Evolutionary conservation across 2,113 vertebrate genomes (phyloP), one percentile per base, ranked within the genome.

Genomic region (Solenodon paradoxus): DNA sequence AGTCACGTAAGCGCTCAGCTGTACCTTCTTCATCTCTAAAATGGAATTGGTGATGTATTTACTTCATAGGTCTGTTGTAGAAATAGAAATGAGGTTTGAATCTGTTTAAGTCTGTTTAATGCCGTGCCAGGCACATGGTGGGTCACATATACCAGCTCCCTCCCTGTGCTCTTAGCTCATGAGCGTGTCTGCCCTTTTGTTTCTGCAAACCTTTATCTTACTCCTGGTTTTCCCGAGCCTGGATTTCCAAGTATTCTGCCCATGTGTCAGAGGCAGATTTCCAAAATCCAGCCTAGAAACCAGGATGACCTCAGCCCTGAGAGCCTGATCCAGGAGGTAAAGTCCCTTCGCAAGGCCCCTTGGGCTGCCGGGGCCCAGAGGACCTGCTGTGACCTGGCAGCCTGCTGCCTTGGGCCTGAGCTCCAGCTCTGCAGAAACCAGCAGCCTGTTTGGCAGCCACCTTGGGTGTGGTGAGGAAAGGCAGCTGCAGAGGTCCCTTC

Each of bases 21-120:
- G 85, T 82, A 77, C 55, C 40, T 42, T 88, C 38, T 80, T 85
- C 20, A 61, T 82, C 28, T 87, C 30, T 75, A 75, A 83, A 87
- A 66, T 20, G 17, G n/a, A 71, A n/a, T 16, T 40, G 13, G 32
- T 85, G 13, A 66, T 5, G 15, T 11, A 10, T 53, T 84, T 38
- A 42, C n/a, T 59, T 71, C 35, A 32, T 1, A 88, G 49, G 16
- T 17, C 4, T 64, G 5, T 28, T 45, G 35, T 30, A 84, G 77
- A 71, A 80, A 61, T 40, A 78, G 12, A 51, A 89, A 13, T 30
- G 19, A n/a, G 53, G 16, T 49, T 24, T 12, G 53, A 78, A 45
- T 19, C 20, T 2, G 2, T 12, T 22, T 32, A 38, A 83, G 22
- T n/a, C n/a, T n/a, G 28, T 45, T 19, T 12, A 4, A 13, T 32